Percentiles rank a stretch among this genome's conserved stretches.
Evolutionary conservation across 2,888 invertebrate genomes (phyloP).

Genomic region (Siphlonurus alternatus): DNA sequence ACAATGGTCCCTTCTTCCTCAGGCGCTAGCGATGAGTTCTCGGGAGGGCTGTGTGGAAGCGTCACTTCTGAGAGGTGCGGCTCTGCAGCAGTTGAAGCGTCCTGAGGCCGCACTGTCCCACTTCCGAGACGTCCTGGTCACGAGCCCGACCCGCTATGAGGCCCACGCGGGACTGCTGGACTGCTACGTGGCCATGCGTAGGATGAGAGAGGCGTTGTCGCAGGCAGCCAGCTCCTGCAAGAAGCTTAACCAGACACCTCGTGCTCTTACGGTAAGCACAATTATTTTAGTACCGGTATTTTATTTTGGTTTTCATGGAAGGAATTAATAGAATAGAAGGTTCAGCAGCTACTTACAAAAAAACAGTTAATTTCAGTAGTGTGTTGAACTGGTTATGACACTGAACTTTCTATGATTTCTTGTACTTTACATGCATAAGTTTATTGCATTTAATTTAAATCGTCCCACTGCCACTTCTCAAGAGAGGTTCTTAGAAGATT

Average conservation of each 20-base stretch:
- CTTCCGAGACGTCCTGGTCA: slow-evolving; percentile 44
- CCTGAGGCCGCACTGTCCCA: slow-evolving; percentile 45
- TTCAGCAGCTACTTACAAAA: too few relatives aligned
- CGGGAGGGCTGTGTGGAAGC: slow-evolving; percentile 47
- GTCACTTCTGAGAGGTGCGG: slow-evolving; percentile 50
- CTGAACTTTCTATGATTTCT: too few relatives aligned
- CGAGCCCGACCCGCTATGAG: slow-evolving; percentile 48
- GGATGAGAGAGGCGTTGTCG: slow-evolving; percentile 52
- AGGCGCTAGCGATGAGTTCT: slow-evolving; percentile 43
- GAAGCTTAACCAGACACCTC: slow-evolving; percentile 50
- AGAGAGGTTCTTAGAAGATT: too few relatives aligned
- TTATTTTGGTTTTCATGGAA: too few relatives aligned
- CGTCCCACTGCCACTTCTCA: too few relatives aligned
- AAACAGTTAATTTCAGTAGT: too few relatives aligned
- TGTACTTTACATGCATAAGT: too few relatives aligned
- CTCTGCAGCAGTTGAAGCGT: slow-evolving; percentile 46
- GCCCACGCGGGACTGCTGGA: slow-evolving; percentile 62
- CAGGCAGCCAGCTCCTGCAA: slow-evolving; percentile 55
- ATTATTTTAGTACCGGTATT: too few relatives aligned
- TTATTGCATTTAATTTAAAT: too few relatives aligned
- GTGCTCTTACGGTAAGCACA: slow-evolving; percentile 50
- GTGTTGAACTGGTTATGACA: too few relatives aligned
- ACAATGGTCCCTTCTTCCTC: too few relatives aligned
- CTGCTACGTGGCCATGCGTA: slow-evolving; percentile 48
- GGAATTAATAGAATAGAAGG: too few relatives aligned